Percentiles rank a stretch among this genome's conserved stretches.
phyloP scores from a whole-genome alignment of 2,888 invertebrate genomes.

The Argyresthia goedartella region DNA sequence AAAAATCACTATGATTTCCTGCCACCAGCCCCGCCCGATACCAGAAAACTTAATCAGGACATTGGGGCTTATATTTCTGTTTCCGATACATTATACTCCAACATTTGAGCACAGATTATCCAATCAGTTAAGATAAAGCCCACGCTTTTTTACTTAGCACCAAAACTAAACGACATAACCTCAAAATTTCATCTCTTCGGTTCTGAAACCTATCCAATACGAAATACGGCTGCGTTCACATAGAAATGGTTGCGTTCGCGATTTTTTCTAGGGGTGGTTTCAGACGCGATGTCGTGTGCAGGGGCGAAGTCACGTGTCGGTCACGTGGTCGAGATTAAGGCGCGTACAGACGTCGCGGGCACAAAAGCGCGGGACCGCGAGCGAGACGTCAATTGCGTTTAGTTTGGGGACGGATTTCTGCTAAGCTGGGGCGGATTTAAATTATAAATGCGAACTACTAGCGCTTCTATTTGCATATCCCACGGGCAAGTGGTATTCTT shows the following conservation, averaged over 20 bases:
- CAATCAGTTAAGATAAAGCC: conserved; percentile 71
- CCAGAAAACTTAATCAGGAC: conserved; percentile 62
- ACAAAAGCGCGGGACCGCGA: conserved; percentile 51
- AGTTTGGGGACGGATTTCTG: conserved; percentile 57
- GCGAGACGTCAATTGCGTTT: conserved; percentile 58
- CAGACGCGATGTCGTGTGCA: conserved; percentile 54
- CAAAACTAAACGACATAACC: conserved; percentile 26
- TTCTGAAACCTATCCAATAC: conserved; percentile 24
- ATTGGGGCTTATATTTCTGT: conserved; percentile 59
- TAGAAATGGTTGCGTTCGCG: conserved; percentile 11
- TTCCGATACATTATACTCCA: conserved; percentile 67
- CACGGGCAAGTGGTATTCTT: conserved; percentile 27
- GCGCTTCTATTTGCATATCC: conserved; percentile 65
- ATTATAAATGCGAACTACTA: conserved; percentile 60
- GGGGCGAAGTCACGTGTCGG: conserved; percentile 50
- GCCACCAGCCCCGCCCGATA: conserved; percentile 38
- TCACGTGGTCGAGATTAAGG: conserved; percentile 63
- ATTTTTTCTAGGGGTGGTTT: conserved; percentile 31
- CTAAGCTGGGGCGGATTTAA: conserved; percentile 61
- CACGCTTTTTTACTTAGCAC: conserved; percentile 51
- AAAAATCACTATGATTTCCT: conserved; percentile 66
- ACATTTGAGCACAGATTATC: conserved; percentile 69
- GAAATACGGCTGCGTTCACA: conserved; percentile 26
- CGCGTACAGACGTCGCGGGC: conserved; percentile 56
- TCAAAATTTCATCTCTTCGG: conserved; percentile 30